A percentile compares a stretch with the other conserved stretches of the same genome.
Evolutionary conservation across 2,888 invertebrate species (phyloP).

Genomic region (Leptinotarsa peninsularis): DNA sequence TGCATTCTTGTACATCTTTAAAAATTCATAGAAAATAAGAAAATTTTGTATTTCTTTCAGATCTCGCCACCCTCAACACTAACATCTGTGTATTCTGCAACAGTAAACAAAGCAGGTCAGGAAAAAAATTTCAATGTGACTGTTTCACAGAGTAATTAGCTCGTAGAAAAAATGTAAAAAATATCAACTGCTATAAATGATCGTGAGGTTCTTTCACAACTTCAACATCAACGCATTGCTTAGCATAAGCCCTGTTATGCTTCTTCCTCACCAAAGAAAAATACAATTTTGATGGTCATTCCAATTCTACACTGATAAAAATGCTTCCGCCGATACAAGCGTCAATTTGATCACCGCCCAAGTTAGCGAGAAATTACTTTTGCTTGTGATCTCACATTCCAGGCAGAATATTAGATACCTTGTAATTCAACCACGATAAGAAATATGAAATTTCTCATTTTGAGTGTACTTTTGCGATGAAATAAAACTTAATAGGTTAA

Average conservation of each 20-base stretch:
- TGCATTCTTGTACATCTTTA: no score
- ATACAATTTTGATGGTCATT: slow-evolving; percentile 35
- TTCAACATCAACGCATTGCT: slow-evolving; percentile 38
- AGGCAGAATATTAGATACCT: no score
- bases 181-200: slow-evolving; percentile 22
- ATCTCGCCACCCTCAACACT: slow-evolving; percentile 27
- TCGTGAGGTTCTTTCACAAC: slow-evolving; percentile 39
- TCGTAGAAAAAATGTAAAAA: slow-evolving; percentile 10
- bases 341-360: no score
- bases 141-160: slow-evolving; percentile 2
- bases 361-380: no score
- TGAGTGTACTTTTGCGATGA: no score
- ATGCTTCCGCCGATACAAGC: no score
- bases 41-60: slow-evolving; percentile 8
- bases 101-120: slow-evolving; percentile 26
- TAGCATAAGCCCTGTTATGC: slow-evolving; percentile 42
- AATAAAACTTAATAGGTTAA: no score
- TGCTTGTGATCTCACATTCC: no score
- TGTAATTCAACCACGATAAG: no score
- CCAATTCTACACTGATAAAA: slow-evolving; percentile 3
- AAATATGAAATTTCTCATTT: no score
- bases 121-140: slow-evolving; percentile 28
- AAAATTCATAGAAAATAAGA: no score
- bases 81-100: slow-evolving; percentile 28
- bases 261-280: slow-evolving; percentile 39